Percentiles rank a stretch among this genome's conserved stretches.
These are phyloP conservation scores for Loripinus fragilis DNA, from an alignment of 2,888 invertebrate species.

Conservation along the genomic window DNA sequence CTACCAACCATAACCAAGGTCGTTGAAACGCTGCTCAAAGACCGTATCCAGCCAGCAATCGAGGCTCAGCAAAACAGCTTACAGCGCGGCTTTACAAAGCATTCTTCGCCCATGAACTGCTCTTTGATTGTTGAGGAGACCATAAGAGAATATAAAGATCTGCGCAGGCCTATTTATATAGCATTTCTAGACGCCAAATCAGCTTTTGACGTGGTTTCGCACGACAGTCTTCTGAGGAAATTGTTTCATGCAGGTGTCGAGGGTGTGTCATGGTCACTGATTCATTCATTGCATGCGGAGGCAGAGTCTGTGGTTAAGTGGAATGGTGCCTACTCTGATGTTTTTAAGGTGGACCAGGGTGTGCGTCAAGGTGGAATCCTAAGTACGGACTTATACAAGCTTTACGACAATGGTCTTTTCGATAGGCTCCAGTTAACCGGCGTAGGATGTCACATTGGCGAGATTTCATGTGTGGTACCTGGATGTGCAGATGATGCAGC, in stretches of 20 bases:
- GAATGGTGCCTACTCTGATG: neutral
- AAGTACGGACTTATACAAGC: conserved; percentile 5
- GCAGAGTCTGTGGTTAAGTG: neutral
- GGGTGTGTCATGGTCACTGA: conserved; percentile 11
- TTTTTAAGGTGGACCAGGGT: neutral
- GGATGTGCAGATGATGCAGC: neutral
- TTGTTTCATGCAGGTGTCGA: no score
- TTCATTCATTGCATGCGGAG: conserved; percentile 6
- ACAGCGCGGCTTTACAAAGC: no score
- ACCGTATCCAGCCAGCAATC: neutral
- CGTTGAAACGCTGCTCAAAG: neutral
- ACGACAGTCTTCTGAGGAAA: conserved; percentile 25
- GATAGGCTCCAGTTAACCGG: neutral
- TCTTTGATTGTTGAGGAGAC: no score
- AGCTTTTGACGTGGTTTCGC: conserved; percentile 31
- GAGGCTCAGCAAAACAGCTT: neutral
- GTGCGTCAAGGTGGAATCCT: conserved; percentile 14
- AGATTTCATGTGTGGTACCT: neutral
- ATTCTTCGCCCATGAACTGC: no score
- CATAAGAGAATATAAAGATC: conserved; percentile 15
- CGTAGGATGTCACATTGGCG: neutral
- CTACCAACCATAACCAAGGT: neutral
- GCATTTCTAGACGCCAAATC: conserved; percentile 30
- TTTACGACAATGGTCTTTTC: conserved; percentile 1
- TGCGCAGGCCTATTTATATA: neutral